Conservation (phyloP, 2,113 vertebrate genomes). For the Bambusicola thoracicus region DNA sequence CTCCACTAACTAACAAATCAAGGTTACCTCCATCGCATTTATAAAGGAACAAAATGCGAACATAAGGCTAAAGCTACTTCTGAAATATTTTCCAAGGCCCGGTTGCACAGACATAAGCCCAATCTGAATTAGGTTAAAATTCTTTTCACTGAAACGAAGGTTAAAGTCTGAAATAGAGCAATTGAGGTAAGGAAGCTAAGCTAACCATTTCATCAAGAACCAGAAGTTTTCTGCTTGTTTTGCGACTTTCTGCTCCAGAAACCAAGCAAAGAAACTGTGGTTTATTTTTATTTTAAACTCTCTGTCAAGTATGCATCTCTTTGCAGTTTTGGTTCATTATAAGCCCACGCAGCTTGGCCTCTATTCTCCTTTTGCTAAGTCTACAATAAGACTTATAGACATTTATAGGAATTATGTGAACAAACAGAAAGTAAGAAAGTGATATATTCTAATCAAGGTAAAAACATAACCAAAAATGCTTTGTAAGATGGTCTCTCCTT, state of each 20-base stretch:
- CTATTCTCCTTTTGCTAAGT: conserved; percentile 11
- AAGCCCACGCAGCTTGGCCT: conserved; percentile 12
- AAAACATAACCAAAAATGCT: conserved; percentile 14
- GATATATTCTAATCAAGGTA: neutral
- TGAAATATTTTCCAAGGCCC: neutral
- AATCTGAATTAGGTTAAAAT: neutral
- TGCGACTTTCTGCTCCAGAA: conserved; percentile 62
- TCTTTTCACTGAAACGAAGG: neutral
- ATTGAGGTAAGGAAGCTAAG: conserved; percentile 39
- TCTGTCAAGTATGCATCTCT: conserved; percentile 14
- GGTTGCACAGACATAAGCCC: neutral
- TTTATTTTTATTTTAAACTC: conserved; percentile 53
- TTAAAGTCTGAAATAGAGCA: neutral
- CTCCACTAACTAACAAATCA: conserved; percentile 31
- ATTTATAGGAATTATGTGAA: neutral
- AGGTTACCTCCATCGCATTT: conserved; percentile 40
- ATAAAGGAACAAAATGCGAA: conserved; percentile 37
- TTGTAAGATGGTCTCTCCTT: neutral
- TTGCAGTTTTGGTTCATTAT: conserved; percentile 27
- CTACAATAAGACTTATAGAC: neutral
- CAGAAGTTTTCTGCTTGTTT: conserved; percentile 61
- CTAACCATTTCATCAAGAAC: conserved; percentile 43
- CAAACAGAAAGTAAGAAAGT: conserved; percentile 9
- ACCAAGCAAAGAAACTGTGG: conserved; percentile 58
- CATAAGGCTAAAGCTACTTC: conserved; percentile 34